Conservation (phyloP, 2,888 invertebrate species). For the Spilarctia lutea region DNA sequence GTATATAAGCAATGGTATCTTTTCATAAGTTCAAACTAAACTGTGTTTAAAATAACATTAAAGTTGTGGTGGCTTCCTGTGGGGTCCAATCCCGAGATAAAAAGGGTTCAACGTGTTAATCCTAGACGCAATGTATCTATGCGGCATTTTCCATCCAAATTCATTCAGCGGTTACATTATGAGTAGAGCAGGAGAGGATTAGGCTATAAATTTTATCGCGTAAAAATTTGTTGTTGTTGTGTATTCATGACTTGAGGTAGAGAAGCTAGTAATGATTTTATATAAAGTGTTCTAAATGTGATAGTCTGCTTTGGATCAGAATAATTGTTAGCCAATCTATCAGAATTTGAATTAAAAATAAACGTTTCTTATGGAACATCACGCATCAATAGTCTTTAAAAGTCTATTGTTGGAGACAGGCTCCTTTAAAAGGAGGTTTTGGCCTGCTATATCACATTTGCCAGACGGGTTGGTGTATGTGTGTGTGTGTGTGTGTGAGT, state of each 20-base stretch:
- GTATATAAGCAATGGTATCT: not conserved
- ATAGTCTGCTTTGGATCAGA: not conserved
- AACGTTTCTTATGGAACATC: too few species aligned
- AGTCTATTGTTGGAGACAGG: too few species aligned
- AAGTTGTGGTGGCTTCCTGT: not conserved
- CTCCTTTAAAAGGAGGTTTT: too few species aligned
- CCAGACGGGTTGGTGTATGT: too few species aligned
- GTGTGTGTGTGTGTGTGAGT: too few species aligned
- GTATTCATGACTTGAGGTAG: not conserved
- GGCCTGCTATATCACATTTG: too few species aligned
- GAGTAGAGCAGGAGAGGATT: not conserved
- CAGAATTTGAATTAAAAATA: not conserved
- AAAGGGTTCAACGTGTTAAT: conserved; percentile 5
- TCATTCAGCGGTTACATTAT: not conserved
- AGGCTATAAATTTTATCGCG: not conserved
- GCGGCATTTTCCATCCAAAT: not conserved
- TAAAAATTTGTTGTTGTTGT: not conserved
- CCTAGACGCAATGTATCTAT: not conserved
- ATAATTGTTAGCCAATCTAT: not conserved
- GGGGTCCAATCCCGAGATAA: not conserved
- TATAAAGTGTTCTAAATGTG: not conserved
- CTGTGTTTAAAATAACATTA: not conserved
- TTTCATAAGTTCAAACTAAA: not conserved
- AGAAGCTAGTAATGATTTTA: not conserved
- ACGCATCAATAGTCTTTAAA: too few species aligned